Evolutionary conservation across 2,113 vertebrate species (phyloP).

Genomic region (Phyllostomus hastatus): DNA sequence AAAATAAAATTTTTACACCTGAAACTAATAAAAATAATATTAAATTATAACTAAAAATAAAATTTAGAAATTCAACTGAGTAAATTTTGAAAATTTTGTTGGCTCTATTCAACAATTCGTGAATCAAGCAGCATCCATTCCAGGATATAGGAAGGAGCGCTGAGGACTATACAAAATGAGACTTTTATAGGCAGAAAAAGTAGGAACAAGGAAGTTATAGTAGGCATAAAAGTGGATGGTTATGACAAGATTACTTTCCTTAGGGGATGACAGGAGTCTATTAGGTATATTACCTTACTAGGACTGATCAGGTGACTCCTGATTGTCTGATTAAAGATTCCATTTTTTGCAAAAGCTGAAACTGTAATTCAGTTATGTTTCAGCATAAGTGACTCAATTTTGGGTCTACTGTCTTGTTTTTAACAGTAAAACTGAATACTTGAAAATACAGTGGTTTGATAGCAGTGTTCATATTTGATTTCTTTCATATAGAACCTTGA

Average conservation of each 20-base stretch:
- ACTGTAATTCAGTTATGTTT: background rate
- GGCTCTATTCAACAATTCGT: background rate
- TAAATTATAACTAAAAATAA: background rate
- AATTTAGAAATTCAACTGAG: background rate
- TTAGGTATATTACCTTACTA: background rate
- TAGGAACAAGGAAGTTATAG: background rate
- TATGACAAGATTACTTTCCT: background rate
- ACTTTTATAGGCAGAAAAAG: background rate
- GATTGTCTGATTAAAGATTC: background rate
- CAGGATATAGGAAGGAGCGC: background rate
- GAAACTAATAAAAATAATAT: background rate
- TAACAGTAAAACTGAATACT: background rate
- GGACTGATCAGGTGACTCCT: background rate
- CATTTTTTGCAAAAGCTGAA: background rate
- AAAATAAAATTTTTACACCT: background rate
- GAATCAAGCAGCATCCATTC: background rate
- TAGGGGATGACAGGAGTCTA: background rate
- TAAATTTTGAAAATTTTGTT: background rate
- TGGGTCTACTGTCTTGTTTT: background rate
- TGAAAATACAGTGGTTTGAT: conserved; percentile 26
- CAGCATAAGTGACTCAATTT: background rate
- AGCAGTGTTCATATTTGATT: background rate
- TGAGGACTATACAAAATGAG: background rate
- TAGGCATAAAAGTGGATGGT: background rate
- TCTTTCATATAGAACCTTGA: conserved; percentile 20